These are phyloP conservation scores for Apis dorsata DNA, from an alignment of 1,140 invertebrate species.

Conservation along the genomic window DNA sequence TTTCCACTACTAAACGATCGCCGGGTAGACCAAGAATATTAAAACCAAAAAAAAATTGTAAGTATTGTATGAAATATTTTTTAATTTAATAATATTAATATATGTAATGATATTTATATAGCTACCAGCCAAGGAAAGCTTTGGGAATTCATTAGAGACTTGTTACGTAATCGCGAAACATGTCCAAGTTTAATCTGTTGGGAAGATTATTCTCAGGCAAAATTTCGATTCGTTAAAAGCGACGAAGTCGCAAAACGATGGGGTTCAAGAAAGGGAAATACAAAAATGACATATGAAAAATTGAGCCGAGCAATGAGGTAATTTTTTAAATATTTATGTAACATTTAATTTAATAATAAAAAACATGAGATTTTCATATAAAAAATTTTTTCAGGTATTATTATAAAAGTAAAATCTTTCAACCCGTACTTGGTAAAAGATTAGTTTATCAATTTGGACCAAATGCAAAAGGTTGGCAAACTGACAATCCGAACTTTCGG, in stretches of 20 bases:
- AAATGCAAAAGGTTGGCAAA: constrained; percentile 88
- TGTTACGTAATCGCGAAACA: constrained; percentile 87
- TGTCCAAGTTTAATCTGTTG: constrained; percentile 92
- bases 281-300: constrained; percentile 96
- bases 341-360: not conserved
- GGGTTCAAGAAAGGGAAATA: constrained; percentile 93
- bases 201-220: constrained; percentile 91
- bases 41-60: constrained; percentile 75
- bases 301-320: constrained; percentile 95
- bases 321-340: constrained; percentile 40
- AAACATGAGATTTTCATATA: not conserved
- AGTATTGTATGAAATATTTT: constrained; percentile 40
- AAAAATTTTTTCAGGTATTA: constrained; percentile 85
- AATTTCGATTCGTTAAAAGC: constrained; percentile 94
- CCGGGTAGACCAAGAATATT: constrained; percentile 76
- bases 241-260: constrained; percentile 93
- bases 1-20: constrained; percentile 74
- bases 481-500: constrained; percentile 85
- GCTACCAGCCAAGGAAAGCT: constrained; percentile 84
- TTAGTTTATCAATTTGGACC: constrained; percentile 93
- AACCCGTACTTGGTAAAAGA: constrained; percentile 89
- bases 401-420: constrained; percentile 90
- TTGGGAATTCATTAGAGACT: constrained; percentile 91
- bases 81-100: not conserved
- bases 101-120: constrained; percentile 64